Conservation (phyloP, 2,113 vertebrate genomes). For the Marcusenius ussheri region DNA sequence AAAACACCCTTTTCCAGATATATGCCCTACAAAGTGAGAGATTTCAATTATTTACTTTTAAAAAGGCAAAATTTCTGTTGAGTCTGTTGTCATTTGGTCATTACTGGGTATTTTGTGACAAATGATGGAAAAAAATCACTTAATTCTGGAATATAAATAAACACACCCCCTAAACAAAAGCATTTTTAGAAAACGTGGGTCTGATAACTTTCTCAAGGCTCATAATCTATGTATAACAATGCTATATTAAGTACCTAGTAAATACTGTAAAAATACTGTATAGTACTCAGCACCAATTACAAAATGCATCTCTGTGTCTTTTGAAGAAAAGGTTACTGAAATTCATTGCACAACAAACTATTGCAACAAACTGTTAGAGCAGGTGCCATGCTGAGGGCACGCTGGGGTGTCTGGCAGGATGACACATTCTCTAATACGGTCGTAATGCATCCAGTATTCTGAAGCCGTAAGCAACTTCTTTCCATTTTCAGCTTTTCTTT, state of each 20-base stretch:
- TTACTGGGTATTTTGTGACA: background rate
- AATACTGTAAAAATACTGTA: background rate
- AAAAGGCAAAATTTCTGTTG: background rate
- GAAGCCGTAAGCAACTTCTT: background rate
- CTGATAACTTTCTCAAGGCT: background rate
- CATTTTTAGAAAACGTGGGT: background rate
- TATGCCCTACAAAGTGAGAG: background rate
- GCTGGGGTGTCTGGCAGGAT: background rate
- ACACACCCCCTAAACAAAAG: background rate
- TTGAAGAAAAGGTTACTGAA: background rate
- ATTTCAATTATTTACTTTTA: background rate
- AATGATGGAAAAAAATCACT: background rate
- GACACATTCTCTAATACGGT: background rate
- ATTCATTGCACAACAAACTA: background rate
- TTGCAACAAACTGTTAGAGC: background rate
- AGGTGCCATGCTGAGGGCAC: background rate
- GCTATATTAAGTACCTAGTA: background rate
- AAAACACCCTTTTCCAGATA: background rate
- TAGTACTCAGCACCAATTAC: background rate
- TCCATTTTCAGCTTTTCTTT: background rate
- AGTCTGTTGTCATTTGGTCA: background rate
- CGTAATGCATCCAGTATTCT: background rate
- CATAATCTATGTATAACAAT: background rate
- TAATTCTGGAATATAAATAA: background rate
- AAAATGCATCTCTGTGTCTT: background rate